A percentile compares a stretch with the other conserved stretches of the same genome.
These are phyloP conservation scores for Monochamus saltuarius DNA, from an alignment of 1,140 invertebrate genomes.

Conservation along the genomic window DNA sequence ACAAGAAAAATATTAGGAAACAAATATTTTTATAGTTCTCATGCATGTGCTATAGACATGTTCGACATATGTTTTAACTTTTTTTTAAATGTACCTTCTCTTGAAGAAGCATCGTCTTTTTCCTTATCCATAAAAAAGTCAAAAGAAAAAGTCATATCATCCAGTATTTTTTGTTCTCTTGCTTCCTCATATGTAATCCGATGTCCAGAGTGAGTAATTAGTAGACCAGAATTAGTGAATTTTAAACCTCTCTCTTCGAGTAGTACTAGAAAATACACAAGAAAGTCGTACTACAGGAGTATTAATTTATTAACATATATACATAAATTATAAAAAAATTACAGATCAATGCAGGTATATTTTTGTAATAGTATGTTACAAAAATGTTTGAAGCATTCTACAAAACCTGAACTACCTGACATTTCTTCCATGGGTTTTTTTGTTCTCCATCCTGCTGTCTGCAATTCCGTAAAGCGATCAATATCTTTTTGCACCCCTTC, in stretches of 20 bases:
- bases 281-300: too few species aligned
- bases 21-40: background rate
- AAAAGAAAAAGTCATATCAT: conserved; percentile 11
- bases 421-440: conserved; percentile 24
- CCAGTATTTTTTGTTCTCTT: conserved; percentile 28
- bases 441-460: conserved; percentile 26
- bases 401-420: conserved; percentile 23
- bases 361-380: background rate
- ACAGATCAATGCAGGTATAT: background rate
- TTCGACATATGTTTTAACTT: too few species aligned
- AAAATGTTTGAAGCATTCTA: conserved; percentile 2
- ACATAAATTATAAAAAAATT: too few species aligned
- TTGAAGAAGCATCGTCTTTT: too few species aligned
- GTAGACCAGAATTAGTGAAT: conserved; percentile 24
- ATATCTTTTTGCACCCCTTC: conserved; percentile 15
- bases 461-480: conserved; percentile 24
- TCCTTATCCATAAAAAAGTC: too few species aligned
- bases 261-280: conserved; percentile 8
- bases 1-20: too few species aligned
- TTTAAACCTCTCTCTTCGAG: conserved; percentile 27
- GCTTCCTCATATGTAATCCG: conserved; percentile 31
- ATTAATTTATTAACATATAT: too few species aligned
- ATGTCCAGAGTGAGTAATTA: conserved; percentile 27
- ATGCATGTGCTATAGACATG: too few species aligned
- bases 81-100: too few species aligned